Conservation (phyloP, 2,113 vertebrate genomes). For the Boulengeromyrus knoepffleri region DNA sequence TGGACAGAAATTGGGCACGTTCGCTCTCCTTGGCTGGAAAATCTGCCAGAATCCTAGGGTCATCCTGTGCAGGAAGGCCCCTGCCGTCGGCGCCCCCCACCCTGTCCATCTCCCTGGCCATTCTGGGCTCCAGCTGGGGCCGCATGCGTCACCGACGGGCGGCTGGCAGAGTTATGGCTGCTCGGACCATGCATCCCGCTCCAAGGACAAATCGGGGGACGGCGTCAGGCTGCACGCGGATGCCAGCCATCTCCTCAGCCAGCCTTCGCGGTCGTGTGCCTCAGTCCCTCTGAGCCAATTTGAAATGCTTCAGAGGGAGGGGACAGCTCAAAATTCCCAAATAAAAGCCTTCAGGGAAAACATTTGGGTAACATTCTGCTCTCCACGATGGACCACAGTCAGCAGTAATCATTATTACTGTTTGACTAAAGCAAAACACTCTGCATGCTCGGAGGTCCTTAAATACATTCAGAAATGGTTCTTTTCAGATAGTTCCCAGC, state of each 20-base stretch:
- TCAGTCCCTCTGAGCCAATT: conserved; percentile 10
- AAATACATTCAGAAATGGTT: not conserved
- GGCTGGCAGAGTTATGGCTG: conserved; percentile 29
- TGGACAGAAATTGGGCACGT: not conserved
- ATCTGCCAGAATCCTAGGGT: conserved; percentile 20
- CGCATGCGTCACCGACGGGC: conserved; percentile 2
- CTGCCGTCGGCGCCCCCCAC: not conserved
- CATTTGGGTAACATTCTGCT: not conserved
- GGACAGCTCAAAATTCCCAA: no score
- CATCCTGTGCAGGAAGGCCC: not conserved
- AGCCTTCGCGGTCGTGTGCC: not conserved
- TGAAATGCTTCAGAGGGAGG: not conserved
- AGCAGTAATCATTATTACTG: not conserved
- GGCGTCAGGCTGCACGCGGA: conserved; percentile 6
- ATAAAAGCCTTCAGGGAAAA: not conserved
- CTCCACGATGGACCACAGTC: not conserved
- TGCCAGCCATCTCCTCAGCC: conserved; percentile 21
- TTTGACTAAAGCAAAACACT: not conserved
- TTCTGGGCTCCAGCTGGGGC: conserved; percentile 18
- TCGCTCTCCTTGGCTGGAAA: not conserved
- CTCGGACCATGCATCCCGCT: conserved; percentile 13
- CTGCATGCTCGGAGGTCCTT: not conserved
- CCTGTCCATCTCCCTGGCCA: conserved; percentile 12
- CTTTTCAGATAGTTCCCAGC: not conserved
- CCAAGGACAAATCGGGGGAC: conserved; percentile 36